These are phyloP conservation scores for Ceratina australensis DNA, from an alignment of 1,140 invertebrate genomes.

Conservation along the genomic window DNA sequence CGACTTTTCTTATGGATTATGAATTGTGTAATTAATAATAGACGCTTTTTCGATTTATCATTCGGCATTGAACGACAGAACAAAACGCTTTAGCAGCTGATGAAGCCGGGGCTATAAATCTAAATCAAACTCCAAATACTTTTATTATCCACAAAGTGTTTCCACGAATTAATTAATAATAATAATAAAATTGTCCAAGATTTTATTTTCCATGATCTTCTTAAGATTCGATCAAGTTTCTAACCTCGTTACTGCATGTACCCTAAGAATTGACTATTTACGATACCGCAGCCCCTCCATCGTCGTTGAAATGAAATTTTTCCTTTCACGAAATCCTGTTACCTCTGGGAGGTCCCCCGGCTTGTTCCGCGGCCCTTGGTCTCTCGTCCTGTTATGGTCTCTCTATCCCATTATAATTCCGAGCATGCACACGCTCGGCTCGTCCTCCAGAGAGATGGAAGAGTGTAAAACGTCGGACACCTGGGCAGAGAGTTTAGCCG, in stretches of 20 bases:
- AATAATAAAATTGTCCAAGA: too few relatives aligned
- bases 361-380: slow-evolving; percentile 41
- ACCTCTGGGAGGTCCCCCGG: slow-evolving; percentile 42
- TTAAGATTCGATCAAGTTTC: not conserved
- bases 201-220: too few relatives aligned
- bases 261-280: not conserved
- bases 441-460: slow-evolving; percentile 66
- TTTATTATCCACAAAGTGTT: too few relatives aligned
- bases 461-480: slow-evolving; percentile 74
- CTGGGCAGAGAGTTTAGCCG: slow-evolving; percentile 73
- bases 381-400: slow-evolving; percentile 56
- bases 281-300: not conserved
- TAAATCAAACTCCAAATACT: too few relatives aligned
- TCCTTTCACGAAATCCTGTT: slow-evolving; percentile 51
- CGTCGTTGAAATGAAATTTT: slow-evolving; percentile 44
- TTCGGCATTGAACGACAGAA: too few relatives aligned
- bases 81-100: too few relatives aligned
- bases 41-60: too few relatives aligned
- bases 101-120: too few relatives aligned
- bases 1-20: too few relatives aligned
- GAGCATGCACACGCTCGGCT: slow-evolving; percentile 56
- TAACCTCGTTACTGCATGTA: not conserved
- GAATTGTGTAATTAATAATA: too few relatives aligned
- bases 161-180: too few relatives aligned
- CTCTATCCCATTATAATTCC: slow-evolving; percentile 69